Conservation (phyloP, 2,888 invertebrate genomes). For the Nymphalis urticae region DNA sequence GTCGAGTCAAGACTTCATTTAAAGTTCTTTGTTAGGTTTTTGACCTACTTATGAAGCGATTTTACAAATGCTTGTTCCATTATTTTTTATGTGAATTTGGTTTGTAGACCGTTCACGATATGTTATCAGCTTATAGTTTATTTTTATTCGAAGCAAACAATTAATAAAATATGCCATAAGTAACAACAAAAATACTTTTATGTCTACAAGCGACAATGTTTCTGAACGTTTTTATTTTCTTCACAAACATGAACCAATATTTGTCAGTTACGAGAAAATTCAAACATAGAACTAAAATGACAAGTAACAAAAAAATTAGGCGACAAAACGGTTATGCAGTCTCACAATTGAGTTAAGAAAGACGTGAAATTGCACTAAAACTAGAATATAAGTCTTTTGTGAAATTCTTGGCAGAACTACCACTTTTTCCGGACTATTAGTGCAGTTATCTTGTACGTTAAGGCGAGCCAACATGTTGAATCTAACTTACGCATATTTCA, state of each 20-base stretch:
- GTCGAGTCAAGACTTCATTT: too few species aligned
- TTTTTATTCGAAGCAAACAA: too few species aligned
- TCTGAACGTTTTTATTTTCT: not conserved
- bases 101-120: too few species aligned
- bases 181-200: too few species aligned
- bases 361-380: conserved; percentile 58
- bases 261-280: conserved; percentile 14
- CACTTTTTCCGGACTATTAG: conserved; percentile 46
- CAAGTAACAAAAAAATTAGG: conserved; percentile 29
- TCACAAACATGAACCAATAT: not conserved
- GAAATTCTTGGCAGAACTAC: conserved; percentile 62
- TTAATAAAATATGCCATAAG: too few species aligned
- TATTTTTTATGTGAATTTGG: too few species aligned
- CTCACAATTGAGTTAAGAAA: conserved; percentile 48
- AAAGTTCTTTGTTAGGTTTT: too few species aligned
- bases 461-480: conserved; percentile 47
- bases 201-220: too few species aligned
- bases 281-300: conserved; percentile 30
- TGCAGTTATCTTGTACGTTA: conserved; percentile 39
- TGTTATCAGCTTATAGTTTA: too few species aligned
- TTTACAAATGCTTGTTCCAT: too few species aligned
- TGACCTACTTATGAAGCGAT: too few species aligned
- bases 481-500: conserved; percentile 39
- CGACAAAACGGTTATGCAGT: conserved; percentile 30
- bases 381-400: conserved; percentile 58